phyloP scores from a whole-genome alignment of 2,113 vertebrate genomes.

The Tretioscincus oriximinensis region DNA sequence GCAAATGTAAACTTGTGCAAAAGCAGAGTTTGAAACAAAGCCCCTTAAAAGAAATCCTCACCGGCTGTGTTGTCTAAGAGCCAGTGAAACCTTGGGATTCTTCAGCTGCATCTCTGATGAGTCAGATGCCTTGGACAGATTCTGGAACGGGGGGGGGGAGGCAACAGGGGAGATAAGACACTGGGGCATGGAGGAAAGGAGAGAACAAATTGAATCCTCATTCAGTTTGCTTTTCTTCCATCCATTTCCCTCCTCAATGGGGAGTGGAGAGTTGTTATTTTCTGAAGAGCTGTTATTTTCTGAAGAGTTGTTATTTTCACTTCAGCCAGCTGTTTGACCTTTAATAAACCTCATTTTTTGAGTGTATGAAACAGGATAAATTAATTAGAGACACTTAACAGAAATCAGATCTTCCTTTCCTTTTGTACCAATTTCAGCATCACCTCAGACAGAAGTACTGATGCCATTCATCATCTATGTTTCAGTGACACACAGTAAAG shows the following conservation, averaged over 20 bases:
- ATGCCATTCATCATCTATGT: constrained; percentile 20
- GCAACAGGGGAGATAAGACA: too few relatives aligned
- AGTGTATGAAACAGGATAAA: constrained; percentile 23
- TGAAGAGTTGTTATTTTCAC: constrained; percentile 2
- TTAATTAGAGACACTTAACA: neutral
- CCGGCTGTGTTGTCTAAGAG: too few relatives aligned
- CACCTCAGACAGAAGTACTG: neutral
- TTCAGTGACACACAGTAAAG: neutral
- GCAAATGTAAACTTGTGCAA: too few relatives aligned
- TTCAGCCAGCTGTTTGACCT: neutral
- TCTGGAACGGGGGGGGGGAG: too few relatives aligned
- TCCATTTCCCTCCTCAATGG: neutral
- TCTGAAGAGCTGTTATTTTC: neutral
- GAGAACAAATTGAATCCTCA: too few relatives aligned
- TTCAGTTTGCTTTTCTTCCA: neutral
- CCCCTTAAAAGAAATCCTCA: too few relatives aligned
- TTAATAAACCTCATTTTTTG: constrained; percentile 6
- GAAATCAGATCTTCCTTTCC: constrained; percentile 8
- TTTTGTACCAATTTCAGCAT: neutral
- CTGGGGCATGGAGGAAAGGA: too few relatives aligned
- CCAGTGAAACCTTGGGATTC: too few relatives aligned
- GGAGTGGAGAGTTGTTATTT: too few relatives aligned
- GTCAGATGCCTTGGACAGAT: too few relatives aligned
- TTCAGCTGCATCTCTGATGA: too few relatives aligned
- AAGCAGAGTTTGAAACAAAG: too few relatives aligned